Evolutionary conservation across 2,888 invertebrate genomes (phyloP), one percentile per base, ranked within the genome.

Genomic region (Holacanthella duospinosa): DNA sequence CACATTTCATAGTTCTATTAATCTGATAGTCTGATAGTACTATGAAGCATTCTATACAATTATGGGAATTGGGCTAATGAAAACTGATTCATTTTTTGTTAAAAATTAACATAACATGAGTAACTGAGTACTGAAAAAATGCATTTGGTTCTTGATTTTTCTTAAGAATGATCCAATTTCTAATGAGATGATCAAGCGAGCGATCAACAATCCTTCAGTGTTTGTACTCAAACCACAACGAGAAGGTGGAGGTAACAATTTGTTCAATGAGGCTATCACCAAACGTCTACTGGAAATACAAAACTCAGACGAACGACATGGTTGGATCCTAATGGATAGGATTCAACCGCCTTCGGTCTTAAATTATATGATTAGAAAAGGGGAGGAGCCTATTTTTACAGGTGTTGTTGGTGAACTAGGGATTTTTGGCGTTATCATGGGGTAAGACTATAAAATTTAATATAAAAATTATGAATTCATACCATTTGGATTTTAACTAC

Each of bases 191-290:
- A 83, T 90, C 53, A 83, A 86, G 73, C 86, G 89, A 86, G 93
- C 88, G 0, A 75, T 93, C 21, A 81, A 83, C 44, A 82, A 88
- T 70, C 91, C 94, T 0, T 84, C 88, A 61, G 83, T 84, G 78
- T 97, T 84, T 80, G 96, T 97, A 1, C 77, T 97, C 68, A 97
- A 97, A 77, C 97, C 97, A 0, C 96, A 97, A 77, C 83, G 96
- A 55, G 97, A 97, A 79, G 97, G 97, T n/a, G 97, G 97, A 71
- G 97, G 96, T 60, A 89, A 96, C 78, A 96, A 96, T 76, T 78
- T 93, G 57, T 96, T 94, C 77, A 93, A 89, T 0, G 78, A 82
- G 0, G 88, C 93, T 48, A 85, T 96, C 59, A 82, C 82, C 63
- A 81, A 82, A 43, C 83, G 84, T 6, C 69, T 82, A 48, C 66